Conservation (phyloP, 2,888 invertebrate genomes). For the Caenorhabditis virilis region DNA sequence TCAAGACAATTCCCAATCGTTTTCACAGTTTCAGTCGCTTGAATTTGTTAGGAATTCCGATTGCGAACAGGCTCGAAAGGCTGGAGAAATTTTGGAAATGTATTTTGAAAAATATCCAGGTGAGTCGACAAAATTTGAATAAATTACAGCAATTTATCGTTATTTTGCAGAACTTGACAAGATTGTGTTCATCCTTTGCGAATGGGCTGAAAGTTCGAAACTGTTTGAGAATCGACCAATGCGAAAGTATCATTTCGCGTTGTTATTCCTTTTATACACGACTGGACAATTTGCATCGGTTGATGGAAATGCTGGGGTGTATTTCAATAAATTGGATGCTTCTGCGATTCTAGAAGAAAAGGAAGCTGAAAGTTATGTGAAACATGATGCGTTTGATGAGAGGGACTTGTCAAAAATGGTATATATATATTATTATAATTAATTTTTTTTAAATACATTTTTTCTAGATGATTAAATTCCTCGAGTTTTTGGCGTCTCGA, state of each 20-base stretch:
- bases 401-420: constrained; percentile 19
- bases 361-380: not conserved
- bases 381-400: not conserved
- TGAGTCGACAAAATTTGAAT: not conserved
- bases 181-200: constrained; percentile 32
- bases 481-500: constrained; percentile 43
- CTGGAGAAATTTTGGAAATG: constrained; percentile 12
- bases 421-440: not conserved
- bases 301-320: constrained; percentile 19
- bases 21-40: too few relatives aligned
- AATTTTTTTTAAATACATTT: not conserved
- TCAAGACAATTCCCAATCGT: constrained; percentile 28
- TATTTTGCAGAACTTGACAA: constrained; percentile 28
- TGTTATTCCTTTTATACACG: constrained; percentile 35
- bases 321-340: constrained; percentile 9
- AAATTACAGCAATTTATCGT: not conserved
- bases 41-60: too few relatives aligned
- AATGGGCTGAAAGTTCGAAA: constrained; percentile 31
- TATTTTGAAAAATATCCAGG: constrained; percentile 17
- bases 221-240: constrained; percentile 25
- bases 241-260: constrained; percentile 23
- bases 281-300: constrained; percentile 28
- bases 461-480: constrained; percentile 34
- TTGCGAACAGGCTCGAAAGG: constrained; percentile 10
- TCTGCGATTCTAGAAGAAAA: not conserved